Evolutionary conservation across 2,888 invertebrate species (phyloP).

Genomic region (Megaustenia siamemsis): DNA sequence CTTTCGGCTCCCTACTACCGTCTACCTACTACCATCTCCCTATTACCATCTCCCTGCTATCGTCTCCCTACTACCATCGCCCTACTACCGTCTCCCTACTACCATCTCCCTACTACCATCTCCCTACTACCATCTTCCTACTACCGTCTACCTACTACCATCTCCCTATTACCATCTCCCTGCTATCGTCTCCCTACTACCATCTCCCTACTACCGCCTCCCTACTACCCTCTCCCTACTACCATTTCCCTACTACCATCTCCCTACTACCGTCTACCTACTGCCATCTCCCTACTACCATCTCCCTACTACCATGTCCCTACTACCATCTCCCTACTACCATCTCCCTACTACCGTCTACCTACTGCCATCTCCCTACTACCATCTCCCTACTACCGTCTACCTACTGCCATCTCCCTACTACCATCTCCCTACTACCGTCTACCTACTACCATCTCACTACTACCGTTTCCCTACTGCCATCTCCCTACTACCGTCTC

Average conservation of each 20-base stretch:
- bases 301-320: not conserved
- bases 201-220: not conserved
- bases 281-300: not conserved
- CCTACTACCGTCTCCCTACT: no score
- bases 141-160: not conserved
- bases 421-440: no score
- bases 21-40: no score
- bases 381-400: not conserved
- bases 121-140: not conserved
- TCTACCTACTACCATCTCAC: no score
- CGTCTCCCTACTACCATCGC: no score
- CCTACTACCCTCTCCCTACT: not conserved
- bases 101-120: no score
- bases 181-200: not conserved
- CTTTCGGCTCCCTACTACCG: no score
- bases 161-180: not conserved
- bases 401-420: no score
- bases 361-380: not conserved
- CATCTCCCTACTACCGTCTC: conserved; percentile 18
- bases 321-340: not conserved
- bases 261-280: not conserved
- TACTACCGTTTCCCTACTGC: no score
- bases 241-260: not conserved
- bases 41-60: no score
- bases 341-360: no score